Evolutionary conservation across 1,140 invertebrate species (phyloP), one percentile per base, ranked within the genome.

Genomic region (Cyclina sinensis): DNA sequence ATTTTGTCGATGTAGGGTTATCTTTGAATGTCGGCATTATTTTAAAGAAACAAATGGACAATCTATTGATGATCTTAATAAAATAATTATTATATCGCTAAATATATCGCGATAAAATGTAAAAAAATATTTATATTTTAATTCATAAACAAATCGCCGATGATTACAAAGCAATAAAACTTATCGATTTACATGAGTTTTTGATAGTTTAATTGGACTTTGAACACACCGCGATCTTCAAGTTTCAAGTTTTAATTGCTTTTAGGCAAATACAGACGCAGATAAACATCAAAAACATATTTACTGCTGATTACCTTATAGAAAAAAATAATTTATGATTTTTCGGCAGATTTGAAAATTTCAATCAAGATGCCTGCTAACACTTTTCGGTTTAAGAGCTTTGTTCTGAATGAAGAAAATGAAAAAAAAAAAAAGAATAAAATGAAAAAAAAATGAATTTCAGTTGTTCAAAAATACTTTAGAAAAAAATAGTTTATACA

Each of bases 121-220:
- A 32, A 3, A 39, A 24, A 82, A 82, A 73, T 54, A 54, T 48
- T 84, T 73, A 54, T 37, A 54, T 35, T n/a, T n/a, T 16, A 51
- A 48, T n/a, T 84, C 12, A 2, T 9, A 54, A 70, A 70, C 62
- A 48, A 84, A 84, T 73, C 68, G 48, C 11, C 24, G 48, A 84
- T 84, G 82, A 73, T 84, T 70, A 54, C 62, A 70, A 54, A 73
- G 62, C 46, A 70, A 84, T 84, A 84, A 84, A 70, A 48, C 2
- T 84, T 62, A 84, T 84, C 81, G 59, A 84, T 48, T 51, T 46
- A 73, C 62, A 51, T 54, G 46, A 24, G n/a, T 65, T 84, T 74
- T 84, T 51, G 43, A 84, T 18, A 5, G 39, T 73, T 73, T 73
- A 84, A 51, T 54, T 51, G 27, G 12, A 5, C 30, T 54, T 78